These are phyloP conservation scores for Periophthalmus modestus DNA, from an alignment of 2,113 vertebrate genomes.

Conservation along the genomic window DNA sequence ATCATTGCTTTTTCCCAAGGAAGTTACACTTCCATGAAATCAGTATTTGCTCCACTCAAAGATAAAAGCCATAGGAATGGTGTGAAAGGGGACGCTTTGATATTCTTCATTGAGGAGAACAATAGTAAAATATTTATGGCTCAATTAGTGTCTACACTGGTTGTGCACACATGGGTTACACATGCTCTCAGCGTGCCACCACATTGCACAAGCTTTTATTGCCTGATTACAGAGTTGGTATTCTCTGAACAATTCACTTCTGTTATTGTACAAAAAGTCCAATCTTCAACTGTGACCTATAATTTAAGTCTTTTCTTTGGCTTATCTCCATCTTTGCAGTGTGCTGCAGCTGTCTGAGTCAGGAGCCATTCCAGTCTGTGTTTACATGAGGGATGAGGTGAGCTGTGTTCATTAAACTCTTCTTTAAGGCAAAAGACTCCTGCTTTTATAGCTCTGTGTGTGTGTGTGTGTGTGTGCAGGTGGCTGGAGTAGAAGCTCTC, in stretches of 20 bases:
- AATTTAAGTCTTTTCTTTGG: constrained; percentile 15
- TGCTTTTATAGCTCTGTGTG: constrained; percentile 24
- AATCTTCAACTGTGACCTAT: constrained; percentile 12
- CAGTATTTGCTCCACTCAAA: constrained; percentile 32
- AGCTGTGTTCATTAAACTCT: constrained; percentile 16
- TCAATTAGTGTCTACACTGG: constrained; percentile 52
- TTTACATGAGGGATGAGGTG: constrained; percentile 82
- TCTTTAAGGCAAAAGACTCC: constrained; percentile 26
- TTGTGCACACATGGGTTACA: constrained; percentile 59
- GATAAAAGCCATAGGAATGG: constrained; percentile 38
- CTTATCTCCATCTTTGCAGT: constrained; percentile 40
- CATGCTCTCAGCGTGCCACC: constrained; percentile 39
- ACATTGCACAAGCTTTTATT: constrained; percentile 32
- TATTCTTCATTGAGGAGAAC: constrained; percentile 45
- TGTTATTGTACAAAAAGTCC: constrained; percentile 18
- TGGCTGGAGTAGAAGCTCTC: constrained; percentile 82
- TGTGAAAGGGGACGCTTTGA: constrained; percentile 48
- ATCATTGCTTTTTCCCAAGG: constrained; percentile 65
- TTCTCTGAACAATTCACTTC: constrained; percentile 29
- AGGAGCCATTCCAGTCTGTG: constrained; percentile 74
- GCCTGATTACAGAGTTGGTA: constrained; percentile 32
- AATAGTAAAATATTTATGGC: constrained; percentile 65
- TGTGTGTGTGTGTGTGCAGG: constrained; percentile 63
- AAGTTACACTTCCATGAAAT: constrained; percentile 59
- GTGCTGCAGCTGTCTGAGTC: constrained; percentile 41